phyloP scores from a whole-genome alignment of 2,797 vertebrate species.

The Intellagama lesueurii region DNA sequence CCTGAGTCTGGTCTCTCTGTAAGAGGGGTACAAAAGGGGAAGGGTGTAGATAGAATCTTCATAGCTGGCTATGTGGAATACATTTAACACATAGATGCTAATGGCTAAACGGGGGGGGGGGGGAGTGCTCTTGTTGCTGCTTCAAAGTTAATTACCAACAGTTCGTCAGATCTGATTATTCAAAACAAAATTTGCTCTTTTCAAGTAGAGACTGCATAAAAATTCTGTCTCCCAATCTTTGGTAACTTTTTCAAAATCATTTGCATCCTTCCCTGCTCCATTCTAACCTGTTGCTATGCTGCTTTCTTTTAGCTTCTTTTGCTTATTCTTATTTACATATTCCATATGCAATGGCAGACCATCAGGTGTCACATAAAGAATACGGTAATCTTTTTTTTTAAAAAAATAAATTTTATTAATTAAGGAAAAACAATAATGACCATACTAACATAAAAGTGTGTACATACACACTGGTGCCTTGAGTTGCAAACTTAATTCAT shows the following conservation, averaged over 20 bases:
- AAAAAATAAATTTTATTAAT: no score
- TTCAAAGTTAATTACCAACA: no score
- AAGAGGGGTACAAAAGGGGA: no score
- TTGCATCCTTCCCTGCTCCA: no score
- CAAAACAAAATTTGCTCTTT: background rate
- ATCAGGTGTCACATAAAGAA: background rate
- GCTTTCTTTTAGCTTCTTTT: background rate
- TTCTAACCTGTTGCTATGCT: background rate
- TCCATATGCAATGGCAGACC: background rate
- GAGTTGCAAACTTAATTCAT: no score
- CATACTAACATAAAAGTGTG: no score
- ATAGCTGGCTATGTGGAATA: background rate
- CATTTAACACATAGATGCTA: background rate
- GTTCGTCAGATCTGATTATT: background rate
- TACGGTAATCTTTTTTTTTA: no score
- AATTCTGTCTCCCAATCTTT: background rate
- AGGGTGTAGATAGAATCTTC: no score
- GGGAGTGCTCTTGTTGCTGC: background rate
- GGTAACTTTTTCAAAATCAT: background rate
- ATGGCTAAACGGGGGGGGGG: no score
- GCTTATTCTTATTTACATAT: background rate
- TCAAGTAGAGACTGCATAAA: background rate
- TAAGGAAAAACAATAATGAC: no score
- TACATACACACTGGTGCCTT: no score
- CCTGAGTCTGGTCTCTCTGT: no score